Evolutionary conservation across 2,113 vertebrate species (phyloP), one percentile per base, ranked within the genome.

Genomic region (Irena cyanogastra): DNA sequence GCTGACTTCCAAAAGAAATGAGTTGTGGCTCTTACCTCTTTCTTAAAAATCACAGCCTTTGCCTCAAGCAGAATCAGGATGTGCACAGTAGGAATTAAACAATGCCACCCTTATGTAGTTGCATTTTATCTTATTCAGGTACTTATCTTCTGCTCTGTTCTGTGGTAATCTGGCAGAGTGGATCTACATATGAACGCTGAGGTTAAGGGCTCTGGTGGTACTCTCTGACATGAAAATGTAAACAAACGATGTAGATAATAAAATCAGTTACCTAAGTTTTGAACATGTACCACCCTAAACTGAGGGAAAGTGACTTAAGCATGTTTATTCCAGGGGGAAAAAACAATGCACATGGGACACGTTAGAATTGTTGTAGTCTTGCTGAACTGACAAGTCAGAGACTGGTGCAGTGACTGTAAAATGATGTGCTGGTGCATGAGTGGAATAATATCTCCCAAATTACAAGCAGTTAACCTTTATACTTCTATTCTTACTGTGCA

Each of bases 301-400:
- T 53, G 53, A 96, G 44, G 61, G 39, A 64, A 83, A 81, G 35
- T 28, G 82, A 37, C 17, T 61, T 57, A 4, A 57, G 21, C 31
- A 8, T 59, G 10, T 89, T 93, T 66, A 42, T 87, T 70, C 3
- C 3, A 54, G 77, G 19, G 30, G 14, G 4, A 19, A 44, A 45
- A 19, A 5, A 1, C 33, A 49, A 45, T 27, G 13, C 1, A 1
- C 22, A 13, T 0, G 1, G 37, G 41, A 26, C 3, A 8, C 24
- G 11, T 37, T 1, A 4, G 19, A 69, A 49, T 27, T 47, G 37
- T 37, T 88, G 11, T 18, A 41, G 45, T 39, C 17, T 88, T 22
- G 12, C 75, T 83, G 80, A 83, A 24, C 54, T 37, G 42, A 19
- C 24, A 53, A 9, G 22, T n/a, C 28, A 24, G 23, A 70, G 69